Percentiles rank a stretch among this genome's conserved stretches.
Evolutionary conservation across 1,140 invertebrate genomes (phyloP).

Genomic region (Aphaenogaster floridana): DNA sequence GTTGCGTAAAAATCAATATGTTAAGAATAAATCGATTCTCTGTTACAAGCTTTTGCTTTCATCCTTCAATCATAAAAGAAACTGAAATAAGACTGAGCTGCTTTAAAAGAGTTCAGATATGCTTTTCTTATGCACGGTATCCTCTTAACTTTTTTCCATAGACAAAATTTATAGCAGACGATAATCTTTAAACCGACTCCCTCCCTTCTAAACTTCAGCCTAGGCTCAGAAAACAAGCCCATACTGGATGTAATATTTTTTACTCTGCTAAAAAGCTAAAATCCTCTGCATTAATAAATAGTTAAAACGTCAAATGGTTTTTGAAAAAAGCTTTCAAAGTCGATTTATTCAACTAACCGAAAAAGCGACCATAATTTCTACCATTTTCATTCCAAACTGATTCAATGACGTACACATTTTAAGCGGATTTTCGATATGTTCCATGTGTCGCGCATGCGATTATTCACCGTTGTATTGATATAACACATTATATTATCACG

Average conservation of each 20-base stretch:
- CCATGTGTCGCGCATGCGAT: not conserved
- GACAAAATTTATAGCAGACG: slow-evolving; percentile 10
- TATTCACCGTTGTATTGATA: not conserved
- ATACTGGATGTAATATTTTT: not conserved
- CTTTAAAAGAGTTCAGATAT: slow-evolving; percentile 37
- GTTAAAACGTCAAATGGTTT: not conserved
- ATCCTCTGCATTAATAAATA: slow-evolving; percentile 9
- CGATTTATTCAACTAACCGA: slow-evolving; percentile 7
- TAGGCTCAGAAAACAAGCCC: not conserved
- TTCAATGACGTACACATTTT: slow-evolving; percentile 18
- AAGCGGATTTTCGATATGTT: slow-evolving; percentile 28
- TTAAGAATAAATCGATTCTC: slow-evolving; percentile 24
- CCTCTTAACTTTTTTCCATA: not conserved
- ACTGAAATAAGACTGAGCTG: slow-evolving; percentile 8
- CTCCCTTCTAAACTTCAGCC: slow-evolving; percentile 2
- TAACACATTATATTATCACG: not conserved
- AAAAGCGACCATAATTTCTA: slow-evolving; percentile 20
- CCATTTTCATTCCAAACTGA: not conserved
- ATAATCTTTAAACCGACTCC: slow-evolving; percentile 17
- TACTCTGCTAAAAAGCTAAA: not conserved
- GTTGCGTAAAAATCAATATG: not conserved
- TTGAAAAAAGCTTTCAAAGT: not conserved
- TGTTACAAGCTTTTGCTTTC: slow-evolving; percentile 1
- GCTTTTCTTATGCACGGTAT: not conserved
- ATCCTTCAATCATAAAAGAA: not conserved